Evolutionary conservation across 1,140 invertebrate genomes (phyloP), one percentile per base, ranked within the genome.

Genomic region (Colletes gigas): DNA sequence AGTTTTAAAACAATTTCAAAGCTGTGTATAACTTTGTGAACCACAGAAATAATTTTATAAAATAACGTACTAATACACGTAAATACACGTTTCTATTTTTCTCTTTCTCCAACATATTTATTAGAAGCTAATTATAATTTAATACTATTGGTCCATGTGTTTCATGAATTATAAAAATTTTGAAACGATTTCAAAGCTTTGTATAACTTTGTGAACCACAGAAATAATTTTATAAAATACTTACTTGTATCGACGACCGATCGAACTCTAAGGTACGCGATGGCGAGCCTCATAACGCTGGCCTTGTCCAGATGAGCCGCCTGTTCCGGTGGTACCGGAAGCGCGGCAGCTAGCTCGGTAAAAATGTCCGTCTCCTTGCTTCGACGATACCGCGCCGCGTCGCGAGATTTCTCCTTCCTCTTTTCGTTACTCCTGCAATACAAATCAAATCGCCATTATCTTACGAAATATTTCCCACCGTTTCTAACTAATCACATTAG

Each of bases 351-450:
- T 79, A 99, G 94, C 88, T 99, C 97, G 54, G 95, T 95, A 91
- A 99, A 99, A 84, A 99, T 98, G 92, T 99, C 97, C 77, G 98
- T 98, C 94, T 99, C 98, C 89, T 97, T 97, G 81, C 97, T 98
- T 57, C 98, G 95, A 50, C 98, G 95, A 90, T 96, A 98, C 88
- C 98, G 94, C 0, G 98, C 98, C 4, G 98, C 98, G 93, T 99
- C 98, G 66, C 98, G 95, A 1, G 98, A 99, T 89, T 99, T 98
- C 93, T 99, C 98, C 93, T 99, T 99, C n/a, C 98, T 95, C 88
- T 98, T 97, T 92, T 99, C 98, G 93, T 98, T 97, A 90, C 97
- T 98, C 95, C 97, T 98, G 93, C n/a, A 94, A 94, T 86, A 74
- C 89, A 84, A 89, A 68, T 63, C 10, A 54, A 4, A 47, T 9